A percentile compares a stretch with the other conserved stretches of the same genome.
Evolutionary conservation across 2,888 invertebrate genomes (phyloP).

Genomic region (Metellina segmentata): DNA sequence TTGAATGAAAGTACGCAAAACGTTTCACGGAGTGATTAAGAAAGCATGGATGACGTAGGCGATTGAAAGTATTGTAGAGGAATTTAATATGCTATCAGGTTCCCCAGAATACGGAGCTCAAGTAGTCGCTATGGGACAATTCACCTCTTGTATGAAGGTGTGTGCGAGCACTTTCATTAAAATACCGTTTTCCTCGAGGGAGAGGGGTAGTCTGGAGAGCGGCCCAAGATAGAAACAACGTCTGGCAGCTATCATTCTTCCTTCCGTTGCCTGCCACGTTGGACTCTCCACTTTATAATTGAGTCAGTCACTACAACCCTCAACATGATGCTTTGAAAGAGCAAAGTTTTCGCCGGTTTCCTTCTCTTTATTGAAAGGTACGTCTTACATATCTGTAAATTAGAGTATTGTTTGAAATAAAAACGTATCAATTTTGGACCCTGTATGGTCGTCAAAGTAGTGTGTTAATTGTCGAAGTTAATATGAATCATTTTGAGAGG

Average conservation of each 20-base stretch:
- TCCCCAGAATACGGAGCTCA: too few relatives aligned
- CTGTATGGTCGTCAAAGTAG: too few relatives aligned
- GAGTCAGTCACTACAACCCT: neutral
- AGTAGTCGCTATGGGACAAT: neutral
- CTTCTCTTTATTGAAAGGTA: neutral
- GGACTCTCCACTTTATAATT: slow-evolving; percentile 13
- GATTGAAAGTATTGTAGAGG: too few relatives aligned
- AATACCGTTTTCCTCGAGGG: slow-evolving; percentile 64
- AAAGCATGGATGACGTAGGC: too few relatives aligned
- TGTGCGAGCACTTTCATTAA: slow-evolving; percentile 58
- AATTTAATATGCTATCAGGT: too few relatives aligned
- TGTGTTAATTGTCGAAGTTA: too few relatives aligned
- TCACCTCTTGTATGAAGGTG: slow-evolving; percentile 31
- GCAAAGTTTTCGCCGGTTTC: slow-evolving; percentile 7
- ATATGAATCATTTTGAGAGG: too few relatives aligned
- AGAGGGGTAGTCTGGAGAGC: slow-evolving; percentile 39
- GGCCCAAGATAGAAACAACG: slow-evolving; percentile 72
- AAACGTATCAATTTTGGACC: too few relatives aligned
- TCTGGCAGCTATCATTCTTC: slow-evolving; percentile 73
- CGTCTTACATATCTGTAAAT: neutral
- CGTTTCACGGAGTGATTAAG: too few relatives aligned
- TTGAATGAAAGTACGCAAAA: too few relatives aligned
- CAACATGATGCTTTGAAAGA: slow-evolving; percentile 27
- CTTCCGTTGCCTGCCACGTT: slow-evolving; percentile 38
- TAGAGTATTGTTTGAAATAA: neutral